Evolutionary conservation across 2,113 vertebrate species (phyloP).

Genomic region (Mirza zaza): DNA sequence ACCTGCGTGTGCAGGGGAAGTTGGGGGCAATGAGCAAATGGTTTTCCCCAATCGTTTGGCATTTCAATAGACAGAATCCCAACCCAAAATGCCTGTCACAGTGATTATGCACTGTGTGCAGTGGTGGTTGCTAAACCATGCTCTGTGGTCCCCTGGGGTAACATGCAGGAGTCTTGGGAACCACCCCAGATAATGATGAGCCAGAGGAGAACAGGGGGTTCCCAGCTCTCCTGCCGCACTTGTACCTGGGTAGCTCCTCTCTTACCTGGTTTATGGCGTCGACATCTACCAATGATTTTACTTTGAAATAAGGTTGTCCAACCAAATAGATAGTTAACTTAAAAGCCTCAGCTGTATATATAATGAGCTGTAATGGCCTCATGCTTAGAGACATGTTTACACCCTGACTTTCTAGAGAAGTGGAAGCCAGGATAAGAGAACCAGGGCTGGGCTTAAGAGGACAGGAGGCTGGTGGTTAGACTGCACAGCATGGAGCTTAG

Average conservation of each 20-base stretch:
- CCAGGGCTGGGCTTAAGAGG: neutral
- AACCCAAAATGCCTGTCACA: neutral
- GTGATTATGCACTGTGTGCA: neutral
- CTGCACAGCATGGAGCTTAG: neutral
- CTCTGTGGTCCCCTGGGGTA: fast-evolving
- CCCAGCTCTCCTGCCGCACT: neutral
- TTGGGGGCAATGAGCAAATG: fast-evolving
- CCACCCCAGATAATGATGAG: neutral
- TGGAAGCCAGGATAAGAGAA: neutral
- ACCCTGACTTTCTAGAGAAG: neutral
- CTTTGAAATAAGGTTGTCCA: neutral
- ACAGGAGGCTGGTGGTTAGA: neutral
- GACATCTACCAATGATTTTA: neutral
- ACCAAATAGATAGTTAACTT: neutral
- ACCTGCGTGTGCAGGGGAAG: neutral
- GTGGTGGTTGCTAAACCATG: neutral
- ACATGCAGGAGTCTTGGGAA: neutral
- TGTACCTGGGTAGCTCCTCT: neutral
- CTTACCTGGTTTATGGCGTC: neutral
- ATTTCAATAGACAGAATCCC: neutral
- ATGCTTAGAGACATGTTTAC: neutral
- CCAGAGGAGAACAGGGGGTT: no score
- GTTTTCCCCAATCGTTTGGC: no score
- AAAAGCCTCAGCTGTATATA: neutral
- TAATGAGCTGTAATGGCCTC: neutral